Conservation (phyloP, 2,888 invertebrate species). For the Torymus texanus region DNA sequence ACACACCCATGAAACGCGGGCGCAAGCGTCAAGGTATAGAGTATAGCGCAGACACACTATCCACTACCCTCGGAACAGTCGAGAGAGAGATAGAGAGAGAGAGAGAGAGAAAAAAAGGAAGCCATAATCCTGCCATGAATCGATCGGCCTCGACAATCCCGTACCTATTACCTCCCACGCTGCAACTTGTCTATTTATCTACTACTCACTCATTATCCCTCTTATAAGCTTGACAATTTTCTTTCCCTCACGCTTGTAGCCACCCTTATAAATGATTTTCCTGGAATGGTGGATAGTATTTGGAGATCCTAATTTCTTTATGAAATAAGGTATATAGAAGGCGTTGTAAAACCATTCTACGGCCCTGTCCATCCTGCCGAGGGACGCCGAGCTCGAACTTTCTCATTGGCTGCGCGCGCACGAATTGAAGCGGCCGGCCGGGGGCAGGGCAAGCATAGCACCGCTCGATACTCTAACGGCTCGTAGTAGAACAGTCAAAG, state of each 20-base stretch:
- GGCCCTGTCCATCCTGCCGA: slow-evolving; percentile 46
- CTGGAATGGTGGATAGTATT: no score
- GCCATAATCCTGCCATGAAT: slow-evolving; percentile 50
- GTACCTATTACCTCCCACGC: not conserved
- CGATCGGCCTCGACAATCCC: slow-evolving; percentile 34
- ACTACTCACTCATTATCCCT: no score
- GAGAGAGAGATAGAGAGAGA: not conserved
- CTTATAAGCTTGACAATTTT: no score
- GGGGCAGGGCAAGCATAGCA: slow-evolving; percentile 60
- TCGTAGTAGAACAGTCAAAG: slow-evolving; percentile 64
- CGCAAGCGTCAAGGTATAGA: no score
- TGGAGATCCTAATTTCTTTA: no score
- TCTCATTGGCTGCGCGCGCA: slow-evolving; percentile 55
- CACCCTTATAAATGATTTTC: no score
- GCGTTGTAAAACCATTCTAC: not conserved
- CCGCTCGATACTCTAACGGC: slow-evolving; percentile 71
- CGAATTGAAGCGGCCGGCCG: slow-evolving; percentile 58
- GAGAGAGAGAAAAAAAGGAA: slow-evolving; percentile 1
- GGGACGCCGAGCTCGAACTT: slow-evolving; percentile 53
- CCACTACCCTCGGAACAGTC: no score
- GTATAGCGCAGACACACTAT: no score
- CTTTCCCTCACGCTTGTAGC: no score
- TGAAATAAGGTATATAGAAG: no score
- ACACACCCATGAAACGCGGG: no score
- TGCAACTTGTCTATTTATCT: no score